These are phyloP conservation scores for Strigops habroptila DNA, from an alignment of 2,113 vertebrate genomes.

Conservation along the genomic window DNA sequence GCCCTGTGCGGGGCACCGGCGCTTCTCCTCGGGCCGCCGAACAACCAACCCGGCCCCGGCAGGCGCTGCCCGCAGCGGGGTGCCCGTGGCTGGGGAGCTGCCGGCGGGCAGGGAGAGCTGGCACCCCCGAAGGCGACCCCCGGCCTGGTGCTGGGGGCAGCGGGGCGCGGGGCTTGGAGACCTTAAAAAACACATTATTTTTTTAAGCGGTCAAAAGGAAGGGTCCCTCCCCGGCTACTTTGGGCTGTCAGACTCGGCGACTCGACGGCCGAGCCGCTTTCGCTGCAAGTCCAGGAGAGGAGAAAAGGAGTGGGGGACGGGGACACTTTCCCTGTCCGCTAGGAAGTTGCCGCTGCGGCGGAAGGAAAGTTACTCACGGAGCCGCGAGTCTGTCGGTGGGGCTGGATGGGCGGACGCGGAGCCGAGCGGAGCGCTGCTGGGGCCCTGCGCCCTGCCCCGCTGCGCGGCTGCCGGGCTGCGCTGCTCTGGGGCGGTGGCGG, in stretches of 20 bases:
- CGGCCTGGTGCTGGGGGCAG: not conserved
- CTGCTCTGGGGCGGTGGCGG: not conserved
- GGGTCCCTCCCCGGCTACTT: not conserved
- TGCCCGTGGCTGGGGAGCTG: not conserved
- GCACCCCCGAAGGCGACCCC: not conserved
- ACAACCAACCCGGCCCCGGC: not conserved
- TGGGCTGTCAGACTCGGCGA: not conserved
- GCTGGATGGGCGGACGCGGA: conserved; percentile 66
- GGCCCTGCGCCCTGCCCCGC: not conserved
- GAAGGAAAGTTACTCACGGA: conserved; percentile 55
- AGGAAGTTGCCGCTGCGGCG: not conserved
- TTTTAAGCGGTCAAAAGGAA: not conserved
- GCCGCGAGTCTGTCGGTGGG: conserved; percentile 17
- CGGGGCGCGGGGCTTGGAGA: not conserved
- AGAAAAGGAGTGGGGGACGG: not conserved
- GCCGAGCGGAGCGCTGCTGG: conserved; percentile 77
- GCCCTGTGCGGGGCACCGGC: not conserved
- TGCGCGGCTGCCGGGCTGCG: not conserved
- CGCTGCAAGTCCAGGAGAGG: not conserved
- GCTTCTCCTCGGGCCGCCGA: not conserved
- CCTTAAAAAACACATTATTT: no score
- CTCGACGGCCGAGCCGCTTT: not conserved
- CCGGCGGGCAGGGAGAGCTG: not conserved
- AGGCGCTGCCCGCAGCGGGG: not conserved
- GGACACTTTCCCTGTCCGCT: not conserved